Conservation (phyloP, 2,888 invertebrate genomes). For the Pemphredon lugubris region DNA sequence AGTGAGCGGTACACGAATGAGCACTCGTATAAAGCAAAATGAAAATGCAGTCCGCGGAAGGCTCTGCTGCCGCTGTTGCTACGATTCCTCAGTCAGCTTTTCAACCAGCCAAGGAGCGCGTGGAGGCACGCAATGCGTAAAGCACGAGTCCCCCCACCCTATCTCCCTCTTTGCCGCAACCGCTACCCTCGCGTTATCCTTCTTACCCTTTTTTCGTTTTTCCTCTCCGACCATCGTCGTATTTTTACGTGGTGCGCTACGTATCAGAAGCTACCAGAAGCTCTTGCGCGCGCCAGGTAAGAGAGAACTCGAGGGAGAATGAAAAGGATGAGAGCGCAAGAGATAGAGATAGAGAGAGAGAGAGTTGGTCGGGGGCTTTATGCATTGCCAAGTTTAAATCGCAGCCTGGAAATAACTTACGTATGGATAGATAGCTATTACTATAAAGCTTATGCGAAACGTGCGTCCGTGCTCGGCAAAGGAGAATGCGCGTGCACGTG, state of each 20-base stretch:
- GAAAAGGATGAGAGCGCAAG: neutral
- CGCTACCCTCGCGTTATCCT: slow-evolving; percentile 44
- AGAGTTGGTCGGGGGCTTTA: slow-evolving; percentile 45
- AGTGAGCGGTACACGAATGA: no score
- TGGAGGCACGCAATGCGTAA: slow-evolving; percentile 55
- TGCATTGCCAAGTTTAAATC: slow-evolving; percentile 71
- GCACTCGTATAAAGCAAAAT: slow-evolving; percentile 39
- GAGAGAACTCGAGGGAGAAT: slow-evolving; percentile 13
- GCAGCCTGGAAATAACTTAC: slow-evolving; percentile 66
- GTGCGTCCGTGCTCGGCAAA: slow-evolving; percentile 46
- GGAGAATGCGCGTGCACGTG: slow-evolving; percentile 29
- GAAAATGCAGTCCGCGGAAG: slow-evolving; percentile 43
- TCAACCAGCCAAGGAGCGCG: slow-evolving; percentile 40
- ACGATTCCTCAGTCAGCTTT: slow-evolving; percentile 47
- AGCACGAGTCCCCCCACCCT: slow-evolving; percentile 10
- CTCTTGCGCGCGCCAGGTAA: slow-evolving; percentile 1
- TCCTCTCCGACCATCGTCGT: slow-evolving; percentile 34
- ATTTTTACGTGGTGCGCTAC: slow-evolving; percentile 43
- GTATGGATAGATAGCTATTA: slow-evolving; percentile 66
- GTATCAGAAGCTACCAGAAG: slow-evolving; percentile 39
- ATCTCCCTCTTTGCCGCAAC: slow-evolving; percentile 1
- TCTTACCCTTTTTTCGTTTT: slow-evolving; percentile 15
- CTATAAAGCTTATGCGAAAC: slow-evolving; percentile 60
- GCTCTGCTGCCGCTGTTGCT: slow-evolving; percentile 39
- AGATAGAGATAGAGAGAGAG: slow-evolving; percentile 13